Evolutionary conservation across 2,797 vertebrate species (phyloP), one percentile per base, ranked within the genome.

Genomic region (Oreochromis grahami): DNA sequence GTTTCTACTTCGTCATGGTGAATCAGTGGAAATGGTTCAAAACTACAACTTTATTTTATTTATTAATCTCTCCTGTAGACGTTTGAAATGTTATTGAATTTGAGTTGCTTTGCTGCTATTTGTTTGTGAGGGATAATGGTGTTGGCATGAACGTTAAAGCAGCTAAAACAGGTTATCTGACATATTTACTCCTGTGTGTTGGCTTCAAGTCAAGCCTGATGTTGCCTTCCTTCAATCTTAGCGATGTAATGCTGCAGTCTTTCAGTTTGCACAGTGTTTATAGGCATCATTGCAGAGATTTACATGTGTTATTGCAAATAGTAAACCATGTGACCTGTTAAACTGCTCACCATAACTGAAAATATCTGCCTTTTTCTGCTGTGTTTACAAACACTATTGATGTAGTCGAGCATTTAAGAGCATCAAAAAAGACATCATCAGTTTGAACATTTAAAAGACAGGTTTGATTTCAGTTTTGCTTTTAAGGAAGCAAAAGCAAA

Each of bases 11-110:
- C 52, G 12, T 84, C 13, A 43, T 53, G 84, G 83, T 90, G 84
- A 91, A 83, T 88, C 72, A 90, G 84, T 78, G 5, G 38, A 80
- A 80, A 52, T 50, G 38, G 50, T 52, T 60, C 45, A 1, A 77
- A 65, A 41, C 43, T 10, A 24, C 13, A 32, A 7, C 11, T 11
- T 8, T 41, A 5, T 77, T 72, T 58, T 77, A 14, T 8, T 58
- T 38, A 63, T 0, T 38, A 17, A 32, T 11, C 29, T 80, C 19
- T 50, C 13, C 26, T 50, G 14, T 48, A 34, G 38, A 78, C 21
- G 29, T 63, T 53, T 38, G 43, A 74, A 74, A 74, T n/a, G 8
- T 72, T 29, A 0, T 29, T 3, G 43, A 6, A 17, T 77, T 17
- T 36, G 6, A 32, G 14, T 53, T 0, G 8, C 21, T 72, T 70